Evolutionary conservation across 1,140 invertebrate species (phyloP), one percentile per base, ranked within the genome.

Genomic region (Drosophila chauvacae): DNA sequence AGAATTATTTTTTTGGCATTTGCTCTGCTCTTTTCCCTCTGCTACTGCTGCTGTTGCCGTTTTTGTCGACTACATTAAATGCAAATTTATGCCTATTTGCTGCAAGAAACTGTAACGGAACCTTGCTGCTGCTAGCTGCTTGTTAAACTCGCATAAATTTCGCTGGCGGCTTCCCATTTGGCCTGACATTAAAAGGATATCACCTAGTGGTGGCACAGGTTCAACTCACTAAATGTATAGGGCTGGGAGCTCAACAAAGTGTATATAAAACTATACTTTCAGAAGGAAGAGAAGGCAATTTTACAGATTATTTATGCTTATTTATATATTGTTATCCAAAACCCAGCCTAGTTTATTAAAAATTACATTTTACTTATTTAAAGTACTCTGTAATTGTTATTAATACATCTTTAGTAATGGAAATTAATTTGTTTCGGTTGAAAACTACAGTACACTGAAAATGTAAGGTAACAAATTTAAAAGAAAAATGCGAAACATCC

Each of bases 11-110:
- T 37, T 85, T 90, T 47, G 80, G 65, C 79, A 82, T 88, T 88
- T 88, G 50, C 42, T 64, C 65, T 74, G 47, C 65, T 80, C 57
- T 73, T 77, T 82, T 75, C 58, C 10, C 2, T 13, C 20, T 47
- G 7, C 23, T 47, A 23, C 20, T 65, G 50, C 37, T 62, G 58
- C 30, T 56, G 33, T 45, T 65, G 45, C 28, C 69, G 61, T 68
- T 69, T 88, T 80, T 77, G 65, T 77, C 74, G 50, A 80, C 65
- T 81, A 76, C 74, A 90, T 90, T 85, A 85, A 90, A 88, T 88
- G 85, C 81, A 90, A 88, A 88, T 88, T 88, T 88, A 88, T 88
- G 84, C 85, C 81, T 90, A 75, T 85, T 90, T 85, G 81, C 78
- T 56, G 78, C 59, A 58, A 73, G 44, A 72, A 88, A 88, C 61